Evolutionary conservation across 2,797 vertebrate genomes (phyloP).

Genomic region (Triplophysa bombifrons): DNA sequence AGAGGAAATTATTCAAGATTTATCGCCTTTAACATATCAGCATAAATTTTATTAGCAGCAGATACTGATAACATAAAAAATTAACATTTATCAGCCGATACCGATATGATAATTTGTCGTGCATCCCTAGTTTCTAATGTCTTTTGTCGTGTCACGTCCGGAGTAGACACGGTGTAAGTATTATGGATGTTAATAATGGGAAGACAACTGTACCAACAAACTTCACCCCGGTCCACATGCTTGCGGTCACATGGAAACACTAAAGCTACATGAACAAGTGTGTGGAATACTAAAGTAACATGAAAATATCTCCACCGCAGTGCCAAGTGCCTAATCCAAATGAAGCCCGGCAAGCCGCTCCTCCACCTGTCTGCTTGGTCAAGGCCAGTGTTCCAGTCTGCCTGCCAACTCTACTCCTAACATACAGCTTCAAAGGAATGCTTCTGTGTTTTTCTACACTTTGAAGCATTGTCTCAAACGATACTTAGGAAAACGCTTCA

Average conservation of each 20-base stretch:
- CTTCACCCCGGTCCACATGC: conserved; percentile 6
- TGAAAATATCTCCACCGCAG: conserved; percentile 58
- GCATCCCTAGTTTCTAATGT: too few relatives aligned
- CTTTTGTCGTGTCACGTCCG: too few relatives aligned
- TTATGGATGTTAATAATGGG: too few relatives aligned
- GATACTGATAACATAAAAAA: too few relatives aligned
- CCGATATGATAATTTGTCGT: too few relatives aligned
- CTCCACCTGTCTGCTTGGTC: conserved; percentile 67
- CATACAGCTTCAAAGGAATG: conserved; percentile 29
- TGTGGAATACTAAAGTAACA: conserved; percentile 59
- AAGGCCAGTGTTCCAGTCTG: conserved; percentile 41
- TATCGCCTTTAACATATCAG: too few relatives aligned
- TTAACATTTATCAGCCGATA: too few relatives aligned
- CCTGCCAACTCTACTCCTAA: conserved; percentile 13
- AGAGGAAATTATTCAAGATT: too few relatives aligned
- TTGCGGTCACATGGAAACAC: conserved; percentile 45
- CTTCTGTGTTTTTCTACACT: conserved; percentile 36
- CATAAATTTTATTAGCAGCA: too few relatives aligned
- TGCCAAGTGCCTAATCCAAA: conserved; percentile 68
- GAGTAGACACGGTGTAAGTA: too few relatives aligned
- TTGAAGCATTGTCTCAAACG: conserved; percentile 10
- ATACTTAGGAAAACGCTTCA: conserved; percentile 37
- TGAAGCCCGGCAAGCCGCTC: conserved; percentile 64
- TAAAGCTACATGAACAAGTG: conserved; percentile 56
- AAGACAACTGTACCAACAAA: neutral